Evolutionary conservation across 2,797 vertebrate genomes (phyloP).

Genomic region (Mormyrus proboscirostris): DNA sequence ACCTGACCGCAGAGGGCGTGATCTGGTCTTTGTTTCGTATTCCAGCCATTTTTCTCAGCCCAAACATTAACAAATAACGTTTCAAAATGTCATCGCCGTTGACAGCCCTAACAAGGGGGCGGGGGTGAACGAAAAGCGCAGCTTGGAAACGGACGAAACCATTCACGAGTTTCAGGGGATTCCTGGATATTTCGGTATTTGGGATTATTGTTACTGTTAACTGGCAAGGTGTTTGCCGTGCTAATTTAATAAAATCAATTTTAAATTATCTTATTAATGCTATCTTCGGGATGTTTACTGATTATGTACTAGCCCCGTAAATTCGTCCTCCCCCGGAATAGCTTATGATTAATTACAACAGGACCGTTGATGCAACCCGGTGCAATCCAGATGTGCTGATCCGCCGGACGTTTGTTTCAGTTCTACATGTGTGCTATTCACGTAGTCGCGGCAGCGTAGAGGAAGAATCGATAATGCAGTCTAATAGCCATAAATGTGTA

Average conservation of each 20-base stretch:
- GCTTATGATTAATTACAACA: background rate
- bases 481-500: background rate
- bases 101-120: conserved; percentile 43
- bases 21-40: conserved; percentile 51
- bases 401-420: background rate
- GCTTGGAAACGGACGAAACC: conserved; percentile 61
- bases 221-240: background rate
- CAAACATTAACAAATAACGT: conserved; percentile 25
- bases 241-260: background rate
- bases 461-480: background rate
- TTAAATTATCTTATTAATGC: background rate
- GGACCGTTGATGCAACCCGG: conserved; percentile 26
- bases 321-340: background rate
- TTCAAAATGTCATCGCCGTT: conserved; percentile 42
- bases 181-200: background rate
- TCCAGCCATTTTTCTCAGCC: conserved; percentile 47
- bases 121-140: conserved; percentile 41
- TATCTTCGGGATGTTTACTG: background rate
- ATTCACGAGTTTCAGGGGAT: conserved; percentile 31
- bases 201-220: background rate
- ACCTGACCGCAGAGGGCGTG: conserved; percentile 63
- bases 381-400: conserved; percentile 3
- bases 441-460: background rate
- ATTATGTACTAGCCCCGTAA: background rate
- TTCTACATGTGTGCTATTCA: background rate